These are phyloP conservation scores for Archivesica marissinica DNA, from an alignment of 1,140 invertebrate genomes.

Conservation along the genomic window DNA sequence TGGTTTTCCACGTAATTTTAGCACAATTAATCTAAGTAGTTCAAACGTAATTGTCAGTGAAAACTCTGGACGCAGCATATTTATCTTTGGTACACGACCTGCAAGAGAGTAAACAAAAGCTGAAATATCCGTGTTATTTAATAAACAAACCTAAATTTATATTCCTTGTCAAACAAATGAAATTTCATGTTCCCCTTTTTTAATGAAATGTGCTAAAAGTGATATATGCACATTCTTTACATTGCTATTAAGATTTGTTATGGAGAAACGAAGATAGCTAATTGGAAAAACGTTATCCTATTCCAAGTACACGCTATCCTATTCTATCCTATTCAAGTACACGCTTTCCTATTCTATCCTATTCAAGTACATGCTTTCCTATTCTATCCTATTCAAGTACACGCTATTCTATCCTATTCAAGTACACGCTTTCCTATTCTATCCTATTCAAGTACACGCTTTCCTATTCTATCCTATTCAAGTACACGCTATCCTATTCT, in stretches of 20 bases:
- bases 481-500: too few relatives aligned
- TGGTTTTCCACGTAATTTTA: conserved; percentile 59
- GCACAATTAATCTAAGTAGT: conserved; percentile 67
- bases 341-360: too few relatives aligned
- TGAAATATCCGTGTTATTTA: not conserved
- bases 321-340: too few relatives aligned
- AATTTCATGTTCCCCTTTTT: not conserved
- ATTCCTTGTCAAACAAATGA: not conserved
- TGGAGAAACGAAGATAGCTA: not conserved
- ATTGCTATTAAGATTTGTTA: not conserved
- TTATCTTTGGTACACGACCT: conserved; percentile 77
- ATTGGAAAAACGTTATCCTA: not conserved
- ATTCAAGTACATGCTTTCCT: too few relatives aligned
- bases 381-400: too few relatives aligned
- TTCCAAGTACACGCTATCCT: too few relatives aligned
- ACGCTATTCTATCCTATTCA: too few relatives aligned
- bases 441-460: too few relatives aligned
- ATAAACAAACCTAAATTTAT: not conserved
- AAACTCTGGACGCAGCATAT: conserved; percentile 77
- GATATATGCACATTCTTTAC: not conserved
- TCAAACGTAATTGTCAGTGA: conserved; percentile 77
- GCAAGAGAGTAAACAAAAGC: not conserved
- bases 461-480: too few relatives aligned
- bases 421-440: too few relatives aligned
- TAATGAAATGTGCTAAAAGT: not conserved